Conservation (phyloP, 2,888 invertebrate genomes). For the Idaea biselata region DNA sequence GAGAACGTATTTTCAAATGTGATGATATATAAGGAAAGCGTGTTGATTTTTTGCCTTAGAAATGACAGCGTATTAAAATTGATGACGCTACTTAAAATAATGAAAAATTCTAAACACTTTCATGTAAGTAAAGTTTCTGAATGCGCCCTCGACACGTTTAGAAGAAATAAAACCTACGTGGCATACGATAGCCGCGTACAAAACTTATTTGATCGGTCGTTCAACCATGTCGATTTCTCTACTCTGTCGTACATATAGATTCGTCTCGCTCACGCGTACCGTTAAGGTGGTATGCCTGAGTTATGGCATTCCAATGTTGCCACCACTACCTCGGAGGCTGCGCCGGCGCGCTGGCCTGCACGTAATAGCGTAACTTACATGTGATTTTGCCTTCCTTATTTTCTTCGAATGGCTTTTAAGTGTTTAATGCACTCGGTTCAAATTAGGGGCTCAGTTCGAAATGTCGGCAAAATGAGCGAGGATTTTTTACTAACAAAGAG, state of each 20-base stretch:
- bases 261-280: conserved; percentile 66
- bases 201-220: conserved; percentile 81
- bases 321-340: conserved; percentile 74
- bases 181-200: conserved; percentile 71
- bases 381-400: conserved; percentile 53
- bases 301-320: conserved; percentile 78
- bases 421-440: conserved; percentile 51
- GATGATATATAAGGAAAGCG: no score
- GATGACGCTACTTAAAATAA: background rate
- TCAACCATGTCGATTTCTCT: conserved; percentile 69
- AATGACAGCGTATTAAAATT: no score
- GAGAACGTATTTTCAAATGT: no score
- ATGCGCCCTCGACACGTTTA: conserved; percentile 65
- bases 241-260: conserved; percentile 48
- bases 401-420: conserved; percentile 54
- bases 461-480: background rate
- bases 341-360: conserved; percentile 40
- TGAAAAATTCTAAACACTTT: conserved; percentile 21
- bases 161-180: conserved; percentile 74
- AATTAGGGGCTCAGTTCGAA: conserved; percentile 43
- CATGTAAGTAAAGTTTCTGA: conserved; percentile 35
- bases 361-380: conserved; percentile 58
- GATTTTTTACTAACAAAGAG: conserved; percentile 1
- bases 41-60: no score
- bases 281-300: conserved; percentile 77